Base-by-base conservation (phyloP, 35 echinoderm and acorn worm species). In the Heliocidaris erythrogramma region DNA sequence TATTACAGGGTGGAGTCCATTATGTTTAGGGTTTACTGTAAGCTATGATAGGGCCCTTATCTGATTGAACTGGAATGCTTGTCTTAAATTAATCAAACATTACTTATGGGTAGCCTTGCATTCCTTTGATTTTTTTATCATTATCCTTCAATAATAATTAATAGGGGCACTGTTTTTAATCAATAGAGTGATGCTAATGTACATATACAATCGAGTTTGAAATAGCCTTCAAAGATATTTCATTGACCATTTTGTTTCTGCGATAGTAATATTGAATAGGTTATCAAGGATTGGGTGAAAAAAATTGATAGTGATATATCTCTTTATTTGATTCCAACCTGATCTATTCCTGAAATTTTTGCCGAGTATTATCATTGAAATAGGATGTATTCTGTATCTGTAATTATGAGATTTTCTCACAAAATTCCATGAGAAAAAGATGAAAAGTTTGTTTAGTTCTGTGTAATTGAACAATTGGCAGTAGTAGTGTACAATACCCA, bases 1-100 rank as follows among this genome's bases (percentile, higher is more conserved):
- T 8, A 78, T 78, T 78, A 78, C 65, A 78, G 65, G 65, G 65
- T n/a, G 65, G 65, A n/a, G 65, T 78, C 14, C 65, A n/a, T 21
- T 27, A 27, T 78, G 65, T 27, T 7, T 78, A 56, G 6, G 14
- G 11, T 56, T 56, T 56, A 78, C 65, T 78, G 4, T n/a, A 78
- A 78, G 65, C 27, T 7, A n/a, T 78, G 65, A n/a, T 78, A n/a
- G 65, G 35, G 35, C 1, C 27, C 7, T 78, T 78, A 78, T 78
- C 65, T 78, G 65, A 78, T 78, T 78, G 65, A 78, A 7, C 27
- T 78, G 65, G 65, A 78, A 78, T 78, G 65, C 65, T 78, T 78
- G 65, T 78, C 65, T 78, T 78, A n/a, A 5, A 78, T 78, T 78
- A 78, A 78, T 78, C 88, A 90, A 30, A 90, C 88, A 48, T 49